Conservation (phyloP, 2,888 invertebrate genomes). For the Aleiodes alternator region DNA sequence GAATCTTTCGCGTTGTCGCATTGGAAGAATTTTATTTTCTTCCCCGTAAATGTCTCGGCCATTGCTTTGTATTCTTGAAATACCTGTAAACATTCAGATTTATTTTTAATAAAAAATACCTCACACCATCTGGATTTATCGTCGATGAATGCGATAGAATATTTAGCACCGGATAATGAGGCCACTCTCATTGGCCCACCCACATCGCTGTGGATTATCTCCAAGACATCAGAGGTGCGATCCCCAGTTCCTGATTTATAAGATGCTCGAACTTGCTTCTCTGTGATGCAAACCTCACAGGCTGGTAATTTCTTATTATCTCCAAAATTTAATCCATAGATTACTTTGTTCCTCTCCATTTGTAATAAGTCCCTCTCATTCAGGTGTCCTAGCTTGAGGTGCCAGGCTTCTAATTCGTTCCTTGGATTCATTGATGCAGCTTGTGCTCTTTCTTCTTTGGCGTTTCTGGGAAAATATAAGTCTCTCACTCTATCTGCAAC, state of each 20-base stretch:
- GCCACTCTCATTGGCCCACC: conserved; percentile 35
- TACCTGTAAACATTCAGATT: conserved; percentile 2
- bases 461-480: conserved; percentile 31
- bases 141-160: conserved; percentile 2
- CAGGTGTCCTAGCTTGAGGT: not conserved
- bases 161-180: not conserved
- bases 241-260: conserved; percentile 10
- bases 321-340: not conserved
- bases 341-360: not conserved
- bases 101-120: not conserved
- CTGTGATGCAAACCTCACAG: conserved; percentile 39
- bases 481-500: conserved; percentile 30
- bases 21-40: conserved; percentile 3
- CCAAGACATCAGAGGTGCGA: conserved; percentile 35
- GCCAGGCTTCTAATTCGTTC: conserved; percentile 4
- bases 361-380: not conserved
- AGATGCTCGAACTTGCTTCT: conserved; percentile 30
- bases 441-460: not conserved
- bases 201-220: conserved; percentile 56
- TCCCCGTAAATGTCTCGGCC: not conserved
- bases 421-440: not conserved
- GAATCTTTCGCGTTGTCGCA: not conserved
- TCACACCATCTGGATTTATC: conserved; percentile 25
- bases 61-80: not conserved
- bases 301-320: not conserved